These are phyloP conservation scores for Forbesichthys agassizii DNA, from an alignment of 2,113 vertebrate genomes.

Conservation along the genomic window DNA sequence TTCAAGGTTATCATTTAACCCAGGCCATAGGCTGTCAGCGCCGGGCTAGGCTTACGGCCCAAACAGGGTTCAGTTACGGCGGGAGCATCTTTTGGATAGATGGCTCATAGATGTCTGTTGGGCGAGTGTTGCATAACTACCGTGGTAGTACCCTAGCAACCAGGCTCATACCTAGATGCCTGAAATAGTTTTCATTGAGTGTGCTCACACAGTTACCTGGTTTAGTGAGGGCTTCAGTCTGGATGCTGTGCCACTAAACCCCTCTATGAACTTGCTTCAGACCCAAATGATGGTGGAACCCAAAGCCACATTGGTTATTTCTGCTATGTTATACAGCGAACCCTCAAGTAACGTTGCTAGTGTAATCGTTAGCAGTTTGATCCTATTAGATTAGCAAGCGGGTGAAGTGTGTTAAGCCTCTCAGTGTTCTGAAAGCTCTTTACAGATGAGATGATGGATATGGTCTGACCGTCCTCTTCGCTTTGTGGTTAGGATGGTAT, in stretches of 20 bases:
- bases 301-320: conserved; percentile 35
- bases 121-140: conserved; percentile 36
- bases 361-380: conserved; percentile 48
- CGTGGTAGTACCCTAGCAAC: neutral
- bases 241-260: neutral
- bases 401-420: conserved; percentile 49
- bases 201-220: conserved; percentile 9
- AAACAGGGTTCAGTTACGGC: conserved; percentile 72
- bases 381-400: conserved; percentile 27
- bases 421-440: conserved; percentile 49
- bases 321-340: conserved; percentile 43
- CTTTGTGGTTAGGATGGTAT: conserved; percentile 57
- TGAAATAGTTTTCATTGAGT: conserved; percentile 46
- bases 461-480: conserved; percentile 52
- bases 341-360: conserved; percentile 38
- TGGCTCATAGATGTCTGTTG: conserved; percentile 8
- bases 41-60: conserved; percentile 77
- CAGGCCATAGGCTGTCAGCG: conserved; percentile 76
- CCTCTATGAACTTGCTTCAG: conserved; percentile 20
- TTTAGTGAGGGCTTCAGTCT: conserved; percentile 12
- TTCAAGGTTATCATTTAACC: conserved; percentile 85
- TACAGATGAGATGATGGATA: conserved; percentile 56
- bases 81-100: conserved; percentile 52
- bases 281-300: conserved; percentile 23
- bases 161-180: conserved; percentile 20